Evolutionary conservation across 2,888 invertebrate species (phyloP), one percentile per base, ranked within the genome.

Genomic region (Apamea sordens): DNA sequence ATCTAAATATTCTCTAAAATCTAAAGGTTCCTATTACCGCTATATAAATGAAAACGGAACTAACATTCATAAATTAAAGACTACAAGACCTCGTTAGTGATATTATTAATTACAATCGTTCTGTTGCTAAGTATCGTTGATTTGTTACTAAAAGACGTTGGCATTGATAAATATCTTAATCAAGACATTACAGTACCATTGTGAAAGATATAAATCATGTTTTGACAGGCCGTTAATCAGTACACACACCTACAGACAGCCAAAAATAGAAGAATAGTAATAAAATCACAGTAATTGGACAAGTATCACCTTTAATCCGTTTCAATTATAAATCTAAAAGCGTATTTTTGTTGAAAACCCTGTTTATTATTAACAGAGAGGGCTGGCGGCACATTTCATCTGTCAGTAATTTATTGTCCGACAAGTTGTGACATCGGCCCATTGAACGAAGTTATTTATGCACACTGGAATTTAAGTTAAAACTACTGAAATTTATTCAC

Each of bases 321-420:
- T 86, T 83, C 56, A 86, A 88, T 83, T 87, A 78, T 81, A 80
- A 80, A 84, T 81, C 73, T 84, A 86, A 84, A 87, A 84, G 84
- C 53, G 73, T 88, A 87, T 86, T 87, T 87, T 86, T 86, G 76
- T 86, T 86, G 68, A 68, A 80, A 84, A 79, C 71, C 77, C 86
- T 78, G 85, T 91, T 91, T 91, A 91, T 90, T 90, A 92, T 91
- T 89, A 89, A 90, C 76, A 77, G 77, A 63, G 81, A 79, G 77
- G 77, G 78, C 86, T 82, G 87, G 89, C 90, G 92, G 92, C 86
- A 89, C 90, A 88, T 93, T 93, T 94, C 92, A 92, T 93, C 92
- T 92, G 93, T 89, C 90, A 88, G 89, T 93, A 91, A 94, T 94
- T 93, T 93, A 94, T 92, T 90, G 91, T 85, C 85, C 85, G 90